These are phyloP conservation scores for Ochropleura plecta DNA, from an alignment of 2,888 invertebrate species.

Conservation along the genomic window DNA sequence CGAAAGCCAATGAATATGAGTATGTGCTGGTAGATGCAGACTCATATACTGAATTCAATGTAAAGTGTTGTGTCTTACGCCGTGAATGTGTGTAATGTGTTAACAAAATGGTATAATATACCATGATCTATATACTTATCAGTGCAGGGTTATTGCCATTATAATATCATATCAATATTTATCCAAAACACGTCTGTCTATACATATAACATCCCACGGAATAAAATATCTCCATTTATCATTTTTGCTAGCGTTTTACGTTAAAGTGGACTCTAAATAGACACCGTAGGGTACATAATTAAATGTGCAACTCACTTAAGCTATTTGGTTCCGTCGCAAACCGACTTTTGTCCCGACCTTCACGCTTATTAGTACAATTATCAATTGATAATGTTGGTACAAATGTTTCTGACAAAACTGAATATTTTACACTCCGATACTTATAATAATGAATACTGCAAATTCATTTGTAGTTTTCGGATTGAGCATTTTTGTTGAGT, in stretches of 20 bases:
- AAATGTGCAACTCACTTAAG: constrained; percentile 56
- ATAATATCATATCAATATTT: constrained; percentile 20
- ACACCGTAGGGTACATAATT: constrained; percentile 50
- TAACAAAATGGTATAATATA: background rate
- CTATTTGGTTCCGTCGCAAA: constrained; percentile 63
- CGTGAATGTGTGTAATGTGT: background rate
- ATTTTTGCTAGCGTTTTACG: constrained; percentile 59
- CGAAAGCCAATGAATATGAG: background rate
- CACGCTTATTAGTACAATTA: constrained; percentile 43
- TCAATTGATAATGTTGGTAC: constrained; percentile 47
- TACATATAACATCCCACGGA: constrained; percentile 24
- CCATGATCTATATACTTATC: background rate
- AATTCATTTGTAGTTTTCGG: constrained; percentile 19
- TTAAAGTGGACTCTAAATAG: constrained; percentile 49
- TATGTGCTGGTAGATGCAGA: background rate
- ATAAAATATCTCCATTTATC: constrained; percentile 57
- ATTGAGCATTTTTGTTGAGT: constrained; percentile 60
- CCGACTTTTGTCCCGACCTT: constrained; percentile 50
- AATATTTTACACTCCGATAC: constrained; percentile 37
- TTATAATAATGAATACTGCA: constrained; percentile 32
- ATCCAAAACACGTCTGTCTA: constrained; percentile 28
- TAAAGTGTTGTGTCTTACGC: background rate
- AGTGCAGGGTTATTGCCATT: constrained; percentile 26
- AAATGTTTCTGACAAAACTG: constrained; percentile 21
- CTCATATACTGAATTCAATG: background rate